Percentiles rank a stretch among this genome's conserved stretches.
phyloP scores from a whole-genome alignment of 2,113 vertebrate species.

The Peromyscus leucopus region DNA sequence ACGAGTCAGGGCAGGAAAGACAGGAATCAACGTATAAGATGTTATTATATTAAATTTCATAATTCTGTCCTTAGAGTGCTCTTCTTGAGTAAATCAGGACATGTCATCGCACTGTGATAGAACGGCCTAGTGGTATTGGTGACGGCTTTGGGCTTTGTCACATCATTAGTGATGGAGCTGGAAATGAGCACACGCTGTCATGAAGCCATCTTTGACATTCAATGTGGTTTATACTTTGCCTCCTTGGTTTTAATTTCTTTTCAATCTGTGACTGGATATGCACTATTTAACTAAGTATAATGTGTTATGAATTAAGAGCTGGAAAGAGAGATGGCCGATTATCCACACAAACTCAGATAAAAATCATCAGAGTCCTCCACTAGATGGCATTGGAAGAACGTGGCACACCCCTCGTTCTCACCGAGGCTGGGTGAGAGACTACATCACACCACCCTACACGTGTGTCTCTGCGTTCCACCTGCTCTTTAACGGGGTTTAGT shows the following conservation, averaged over 20 bases:
- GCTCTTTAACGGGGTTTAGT: background rate
- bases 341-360: slow-evolving; percentile 17
- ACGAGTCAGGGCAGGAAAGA: background rate
- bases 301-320: slow-evolving; percentile 7
- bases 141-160: background rate
- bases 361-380: slow-evolving; percentile 52
- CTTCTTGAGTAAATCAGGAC: slow-evolving; percentile 35
- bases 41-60: background rate
- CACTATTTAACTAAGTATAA: slow-evolving; percentile 18
- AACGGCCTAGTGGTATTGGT: background rate
- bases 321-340: slow-evolving; percentile 8
- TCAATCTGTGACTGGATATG: background rate
- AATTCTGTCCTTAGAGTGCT: background rate
- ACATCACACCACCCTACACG: background rate
- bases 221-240: background rate
- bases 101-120: background rate
- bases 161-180: background rate
- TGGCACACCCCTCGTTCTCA: background rate
- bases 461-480: background rate
- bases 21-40: background rate
- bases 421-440: background rate
- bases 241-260: slow-evolving; percentile 30
- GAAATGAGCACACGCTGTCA: slow-evolving; percentile 29
- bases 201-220: slow-evolving; percentile 22
- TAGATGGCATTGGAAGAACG: slow-evolving; percentile 63